A percentile compares a stretch with the other conserved stretches of the same genome.
These are phyloP conservation scores for Columba guinea DNA, from an alignment of 2,797 vertebrate genomes.

Conservation along the genomic window DNA sequence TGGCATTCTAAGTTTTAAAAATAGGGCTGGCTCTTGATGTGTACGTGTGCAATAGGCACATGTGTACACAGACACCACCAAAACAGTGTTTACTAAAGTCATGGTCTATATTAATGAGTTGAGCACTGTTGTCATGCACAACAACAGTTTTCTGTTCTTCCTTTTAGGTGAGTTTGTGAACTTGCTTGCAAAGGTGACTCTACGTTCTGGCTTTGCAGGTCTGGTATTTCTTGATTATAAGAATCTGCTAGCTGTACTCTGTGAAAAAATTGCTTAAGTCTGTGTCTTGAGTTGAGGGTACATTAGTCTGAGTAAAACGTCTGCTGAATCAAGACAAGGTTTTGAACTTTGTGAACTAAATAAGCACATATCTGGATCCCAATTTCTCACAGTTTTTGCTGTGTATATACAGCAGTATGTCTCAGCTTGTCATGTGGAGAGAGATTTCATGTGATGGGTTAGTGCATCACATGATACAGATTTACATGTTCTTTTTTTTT, in stretches of 20 bases:
- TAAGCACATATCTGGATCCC: background rate
- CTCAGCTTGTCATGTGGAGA: conserved; percentile 40
- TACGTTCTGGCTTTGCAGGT: background rate
- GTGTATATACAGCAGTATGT: background rate
- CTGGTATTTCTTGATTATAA: background rate
- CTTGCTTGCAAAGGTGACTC: background rate
- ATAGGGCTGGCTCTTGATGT: background rate
- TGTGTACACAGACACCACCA: background rate
- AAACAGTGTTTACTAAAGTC: background rate
- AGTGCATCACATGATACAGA: conserved; percentile 14
- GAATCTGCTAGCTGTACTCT: background rate
- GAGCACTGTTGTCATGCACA: fast-evolving
- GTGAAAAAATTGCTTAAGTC: background rate
- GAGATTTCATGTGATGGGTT: background rate
- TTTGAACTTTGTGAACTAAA: conserved; percentile 28
- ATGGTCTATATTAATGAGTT: background rate
- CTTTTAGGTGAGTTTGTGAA: background rate
- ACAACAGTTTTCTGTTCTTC: background rate
- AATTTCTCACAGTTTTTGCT: conserved; percentile 35
- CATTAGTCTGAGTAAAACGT: background rate
- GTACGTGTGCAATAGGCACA: fast-evolving
- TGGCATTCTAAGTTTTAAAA: fast-evolving
- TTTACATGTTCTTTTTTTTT: conserved; percentile 5
- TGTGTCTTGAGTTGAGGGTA: background rate
- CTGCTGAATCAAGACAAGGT: conserved; percentile 13